A percentile compares a stretch with the other conserved stretches of the same genome.
These are phyloP conservation scores for Uloborus plumipes DNA, from an alignment of 2,888 invertebrate species.

Conservation along the genomic window DNA sequence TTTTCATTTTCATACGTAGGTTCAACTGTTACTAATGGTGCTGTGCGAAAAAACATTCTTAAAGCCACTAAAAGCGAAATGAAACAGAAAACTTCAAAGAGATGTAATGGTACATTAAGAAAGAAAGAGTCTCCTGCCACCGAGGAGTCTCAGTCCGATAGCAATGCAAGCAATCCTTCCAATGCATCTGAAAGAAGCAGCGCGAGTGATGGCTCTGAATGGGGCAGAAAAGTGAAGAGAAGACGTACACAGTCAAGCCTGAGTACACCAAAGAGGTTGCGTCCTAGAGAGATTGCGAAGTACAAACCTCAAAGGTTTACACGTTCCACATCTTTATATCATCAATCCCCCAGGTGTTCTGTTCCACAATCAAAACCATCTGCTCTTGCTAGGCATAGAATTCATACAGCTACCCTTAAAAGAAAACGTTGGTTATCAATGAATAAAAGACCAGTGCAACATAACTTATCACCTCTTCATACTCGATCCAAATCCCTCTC, in stretches of 20 bases:
- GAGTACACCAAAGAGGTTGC: conserved; percentile 1
- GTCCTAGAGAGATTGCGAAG: not conserved
- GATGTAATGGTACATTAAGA: conserved; percentile 12
- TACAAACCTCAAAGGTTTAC: conserved; percentile 5
- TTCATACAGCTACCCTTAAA: not conserved
- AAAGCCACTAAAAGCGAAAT: conserved; percentile 20
- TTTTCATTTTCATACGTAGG: conserved; percentile 14
- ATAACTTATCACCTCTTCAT: conserved; percentile 5
- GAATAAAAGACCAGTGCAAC: conserved; percentile 8
- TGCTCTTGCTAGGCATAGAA: not conserved
- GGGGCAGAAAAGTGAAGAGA: conserved; percentile 10
- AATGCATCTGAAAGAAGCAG: conserved; percentile 7
- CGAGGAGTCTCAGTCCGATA: conserved; percentile 39
- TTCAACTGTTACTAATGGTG: conserved; percentile 39
- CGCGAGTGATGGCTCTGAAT: conserved; percentile 4
- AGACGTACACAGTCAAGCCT: conserved; percentile 6
- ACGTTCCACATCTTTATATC: conserved; percentile 24
- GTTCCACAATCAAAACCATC: not conserved
- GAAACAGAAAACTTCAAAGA: conserved; percentile 17
- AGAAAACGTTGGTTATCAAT: not conserved
- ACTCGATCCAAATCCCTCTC: conserved; percentile 1
- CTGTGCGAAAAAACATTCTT: not conserved
- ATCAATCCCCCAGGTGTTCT: not conserved
- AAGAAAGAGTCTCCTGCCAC: conserved; percentile 20
- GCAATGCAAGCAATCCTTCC: conserved; percentile 24